A percentile compares a stretch with the other conserved stretches of the same genome.
These are phyloP conservation scores for Mormyrops attenuatus DNA, from an alignment of 2,797 vertebrate genomes.

Conservation along the genomic window DNA sequence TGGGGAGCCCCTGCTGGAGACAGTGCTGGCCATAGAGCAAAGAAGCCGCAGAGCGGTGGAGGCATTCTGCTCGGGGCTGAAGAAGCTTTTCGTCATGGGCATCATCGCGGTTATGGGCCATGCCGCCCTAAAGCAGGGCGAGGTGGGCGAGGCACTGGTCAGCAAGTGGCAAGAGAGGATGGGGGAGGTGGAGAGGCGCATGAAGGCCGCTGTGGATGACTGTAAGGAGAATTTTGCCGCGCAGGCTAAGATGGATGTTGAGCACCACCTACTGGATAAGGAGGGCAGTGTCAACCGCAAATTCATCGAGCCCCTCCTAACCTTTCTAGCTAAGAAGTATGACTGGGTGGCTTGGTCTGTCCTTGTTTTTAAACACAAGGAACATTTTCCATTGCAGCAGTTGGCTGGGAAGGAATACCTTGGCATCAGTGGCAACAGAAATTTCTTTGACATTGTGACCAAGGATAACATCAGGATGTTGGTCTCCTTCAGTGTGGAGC, in stretches of 20 bases:
- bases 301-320: slow-evolving; percentile 54
- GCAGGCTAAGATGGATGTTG: slow-evolving; percentile 20
- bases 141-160: slow-evolving; percentile 51
- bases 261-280: slow-evolving; percentile 42
- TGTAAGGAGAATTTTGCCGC: slow-evolving; percentile 52
- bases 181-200: slow-evolving; percentile 63
- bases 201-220: slow-evolving; percentile 68
- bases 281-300: slow-evolving; percentile 37
- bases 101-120: slow-evolving; percentile 66
- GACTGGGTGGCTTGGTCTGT: slow-evolving; percentile 73
- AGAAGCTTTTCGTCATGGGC: slow-evolving; percentile 68
- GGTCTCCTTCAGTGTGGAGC: slow-evolving; percentile 60
- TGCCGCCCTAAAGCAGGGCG: slow-evolving; percentile 57
- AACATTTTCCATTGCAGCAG: slow-evolving; percentile 68
- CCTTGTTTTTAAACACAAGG: slow-evolving; percentile 51
- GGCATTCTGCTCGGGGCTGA: slow-evolving; percentile 66
- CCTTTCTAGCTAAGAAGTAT: slow-evolving; percentile 59
- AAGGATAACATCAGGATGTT: slow-evolving; percentile 60
- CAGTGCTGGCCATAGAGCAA: slow-evolving; percentile 51
- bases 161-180: slow-evolving; percentile 65
- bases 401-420: slow-evolving; percentile 65
- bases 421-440: slow-evolving; percentile 49
- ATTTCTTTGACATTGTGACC: slow-evolving; percentile 64
- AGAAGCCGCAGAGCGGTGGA: slow-evolving; percentile 61
- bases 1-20: slow-evolving; percentile 59